Percentiles rank a stretch among this genome's conserved stretches.
Evolutionary conservation across 2,113 vertebrate species (phyloP).

Genomic region (Trogon surrucura): DNA sequence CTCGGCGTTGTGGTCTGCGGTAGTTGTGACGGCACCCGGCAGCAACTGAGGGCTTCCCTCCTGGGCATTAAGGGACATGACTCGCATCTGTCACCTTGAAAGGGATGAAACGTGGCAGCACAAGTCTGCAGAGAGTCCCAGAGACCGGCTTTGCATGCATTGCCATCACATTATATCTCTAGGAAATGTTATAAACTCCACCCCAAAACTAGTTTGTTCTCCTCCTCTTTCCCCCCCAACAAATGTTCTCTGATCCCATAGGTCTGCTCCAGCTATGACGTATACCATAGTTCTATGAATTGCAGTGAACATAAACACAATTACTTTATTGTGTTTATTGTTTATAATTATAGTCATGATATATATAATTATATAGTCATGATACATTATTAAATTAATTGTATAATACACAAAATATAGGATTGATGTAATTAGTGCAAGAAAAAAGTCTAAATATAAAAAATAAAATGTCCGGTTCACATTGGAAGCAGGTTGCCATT

Average conservation of each 20-base stretch:
- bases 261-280: neutral
- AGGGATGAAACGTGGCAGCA: neutral
- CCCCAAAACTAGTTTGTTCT: neutral
- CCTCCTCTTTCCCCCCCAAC: neutral
- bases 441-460: neutral
- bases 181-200: neutral
- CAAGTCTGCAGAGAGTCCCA: neutral
- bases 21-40: neutral
- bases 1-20: accelerated
- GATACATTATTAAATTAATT: neutral
- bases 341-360: too few relatives aligned
- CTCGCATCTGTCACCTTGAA: neutral
- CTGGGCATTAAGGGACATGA: neutral
- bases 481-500: neutral
- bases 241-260: neutral
- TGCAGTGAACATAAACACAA: neutral
- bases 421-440: neutral
- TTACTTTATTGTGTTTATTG: neutral
- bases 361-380: too few relatives aligned
- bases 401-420: neutral
- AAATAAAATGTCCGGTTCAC: neutral
- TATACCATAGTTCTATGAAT: neutral
- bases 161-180: too few relatives aligned
- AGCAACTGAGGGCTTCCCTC: neutral
- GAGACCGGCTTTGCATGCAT: neutral